Evolutionary conservation across 1,140 invertebrate genomes (phyloP).

Genomic region (Epicauta chinensis): DNA sequence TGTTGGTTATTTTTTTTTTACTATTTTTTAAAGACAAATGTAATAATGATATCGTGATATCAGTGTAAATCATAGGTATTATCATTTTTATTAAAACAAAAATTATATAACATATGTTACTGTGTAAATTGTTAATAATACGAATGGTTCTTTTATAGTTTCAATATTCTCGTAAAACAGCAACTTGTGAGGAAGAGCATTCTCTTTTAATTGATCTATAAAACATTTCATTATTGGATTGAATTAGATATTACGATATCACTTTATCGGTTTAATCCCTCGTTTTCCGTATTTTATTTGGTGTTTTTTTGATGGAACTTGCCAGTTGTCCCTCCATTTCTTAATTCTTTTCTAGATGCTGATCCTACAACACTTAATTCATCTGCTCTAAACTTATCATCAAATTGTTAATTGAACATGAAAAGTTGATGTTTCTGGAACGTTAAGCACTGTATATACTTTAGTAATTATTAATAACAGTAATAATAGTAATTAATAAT

Average conservation of each 20-base stretch:
- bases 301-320: background rate
- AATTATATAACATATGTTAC: too few relatives aligned
- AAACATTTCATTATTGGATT: too few relatives aligned
- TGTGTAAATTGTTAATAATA: too few relatives aligned
- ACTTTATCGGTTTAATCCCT: background rate
- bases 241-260: slow-evolving; percentile 8
- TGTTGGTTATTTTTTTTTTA: background rate
- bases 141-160: too few relatives aligned
- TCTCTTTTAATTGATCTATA: too few relatives aligned
- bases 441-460: too few relatives aligned
- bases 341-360: slow-evolving; percentile 15
- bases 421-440: slow-evolving; percentile 5
- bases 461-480: too few relatives aligned
- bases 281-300: background rate
- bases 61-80: slow-evolving; percentile 9
- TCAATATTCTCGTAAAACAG: too few relatives aligned
- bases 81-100: too few relatives aligned
- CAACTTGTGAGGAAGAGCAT: too few relatives aligned
- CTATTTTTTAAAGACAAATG: background rate
- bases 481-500: too few relatives aligned
- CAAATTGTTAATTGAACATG: slow-evolving; percentile 3
- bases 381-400: slow-evolving; percentile 4
- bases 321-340: slow-evolving; percentile 2
- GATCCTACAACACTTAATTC: slow-evolving; percentile 7
- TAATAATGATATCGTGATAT: slow-evolving; percentile 8